Conservation (phyloP, 1,140 invertebrate genomes). For the Trachelipus rathkii region DNA sequence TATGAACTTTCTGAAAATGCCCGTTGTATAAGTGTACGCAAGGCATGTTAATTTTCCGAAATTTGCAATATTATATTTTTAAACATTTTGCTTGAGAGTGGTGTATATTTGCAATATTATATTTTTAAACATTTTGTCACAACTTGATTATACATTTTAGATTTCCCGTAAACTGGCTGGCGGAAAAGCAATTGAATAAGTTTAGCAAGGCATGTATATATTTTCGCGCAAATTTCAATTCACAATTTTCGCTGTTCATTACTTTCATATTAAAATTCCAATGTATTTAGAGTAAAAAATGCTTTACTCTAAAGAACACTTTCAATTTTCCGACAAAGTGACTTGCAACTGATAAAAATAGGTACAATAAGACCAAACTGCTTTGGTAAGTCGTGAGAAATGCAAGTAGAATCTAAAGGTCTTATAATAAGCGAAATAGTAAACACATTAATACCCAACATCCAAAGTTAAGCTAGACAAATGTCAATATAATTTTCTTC, state of each 20-base stretch:
- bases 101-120: background rate
- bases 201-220: too few relatives aligned
- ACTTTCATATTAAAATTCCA: background rate
- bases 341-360: background rate
- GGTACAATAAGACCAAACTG: background rate
- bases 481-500: background rate
- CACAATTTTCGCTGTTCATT: background rate
- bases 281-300: background rate
- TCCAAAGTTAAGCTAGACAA: background rate
- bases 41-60: too few relatives aligned
- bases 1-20: background rate
- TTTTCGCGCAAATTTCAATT: too few relatives aligned
- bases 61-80: background rate
- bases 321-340: background rate
- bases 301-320: background rate
- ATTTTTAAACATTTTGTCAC: background rate
- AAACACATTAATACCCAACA: background rate
- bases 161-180: background rate
- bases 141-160: background rate
- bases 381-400: background rate
- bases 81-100: background rate
- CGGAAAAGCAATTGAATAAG: background rate
- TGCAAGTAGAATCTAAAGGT: background rate
- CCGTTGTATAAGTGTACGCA: too few relatives aligned
- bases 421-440: background rate